These are phyloP conservation scores for Lycocerus yunnanus DNA, from an alignment of 2,888 invertebrate species.

Conservation along the genomic window DNA sequence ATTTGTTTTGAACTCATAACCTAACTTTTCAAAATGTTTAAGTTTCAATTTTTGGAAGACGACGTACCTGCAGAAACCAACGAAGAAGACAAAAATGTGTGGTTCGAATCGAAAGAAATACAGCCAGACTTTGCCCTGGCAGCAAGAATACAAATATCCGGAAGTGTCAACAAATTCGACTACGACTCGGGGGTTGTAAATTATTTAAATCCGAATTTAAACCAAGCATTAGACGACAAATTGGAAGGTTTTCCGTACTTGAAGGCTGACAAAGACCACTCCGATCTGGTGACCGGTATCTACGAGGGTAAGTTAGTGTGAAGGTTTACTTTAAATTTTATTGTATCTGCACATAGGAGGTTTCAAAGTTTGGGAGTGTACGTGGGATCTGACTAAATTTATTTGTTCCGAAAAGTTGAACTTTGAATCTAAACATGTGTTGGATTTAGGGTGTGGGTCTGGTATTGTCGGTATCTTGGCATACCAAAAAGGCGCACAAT, in stretches of 20 bases:
- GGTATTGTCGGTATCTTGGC: slow-evolving; percentile 87
- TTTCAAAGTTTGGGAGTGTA: slow-evolving; percentile 95
- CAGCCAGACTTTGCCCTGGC: neutral
- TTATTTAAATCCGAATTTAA: neutral
- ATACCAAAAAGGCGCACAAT: slow-evolving; percentile 67
- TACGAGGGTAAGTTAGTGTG: slow-evolving; percentile 71
- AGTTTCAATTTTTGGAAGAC: slow-evolving; percentile 5
- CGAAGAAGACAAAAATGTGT: neutral
- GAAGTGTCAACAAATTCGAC: slow-evolving; percentile 5
- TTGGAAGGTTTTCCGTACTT: slow-evolving; percentile 39
- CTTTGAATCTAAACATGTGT: slow-evolving; percentile 62
- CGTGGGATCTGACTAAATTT: slow-evolving; percentile 76
- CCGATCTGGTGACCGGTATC: slow-evolving; percentile 74
- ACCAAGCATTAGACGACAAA: neutral
- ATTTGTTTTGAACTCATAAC: neutral
- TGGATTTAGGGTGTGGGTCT: slow-evolving; percentile 93
- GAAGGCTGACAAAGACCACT: slow-evolving; percentile 67
- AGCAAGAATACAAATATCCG: neutral
- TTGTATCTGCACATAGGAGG: slow-evolving; percentile 70
- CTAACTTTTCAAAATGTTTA: slow-evolving; percentile 4
- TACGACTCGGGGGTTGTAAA: neutral
- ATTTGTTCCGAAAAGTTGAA: slow-evolving; percentile 56
- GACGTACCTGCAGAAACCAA: neutral
- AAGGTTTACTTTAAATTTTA: neutral
- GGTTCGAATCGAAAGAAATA: slow-evolving; percentile 13